Base-by-base conservation (phyloP, 2,113 vertebrate genomes). In the Pituophis catenifer region DNA sequence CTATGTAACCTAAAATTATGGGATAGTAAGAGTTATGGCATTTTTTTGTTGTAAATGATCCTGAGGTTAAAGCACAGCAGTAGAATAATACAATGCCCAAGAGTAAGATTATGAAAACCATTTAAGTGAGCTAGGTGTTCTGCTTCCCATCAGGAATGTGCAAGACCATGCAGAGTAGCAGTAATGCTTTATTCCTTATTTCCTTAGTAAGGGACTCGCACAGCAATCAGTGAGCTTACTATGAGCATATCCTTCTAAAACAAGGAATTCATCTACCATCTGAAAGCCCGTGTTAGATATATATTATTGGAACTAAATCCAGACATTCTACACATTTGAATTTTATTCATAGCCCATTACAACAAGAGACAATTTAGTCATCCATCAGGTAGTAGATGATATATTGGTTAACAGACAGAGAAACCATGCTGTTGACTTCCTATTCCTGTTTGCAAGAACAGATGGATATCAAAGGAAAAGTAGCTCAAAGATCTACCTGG, bases 371-470 rank as follows among this genome's bases (percentile, higher is more conserved):
- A 89, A 54, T n/a, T n/a, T 29, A 7, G 15, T 86, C 50, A 93
- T 17, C 38, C 70, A 70, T 29, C 44, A 90, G 29, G 86, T 52
- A 50, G 3, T 50, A 23, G 91, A 94, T 86, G 89, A 26, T 90
- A 53, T 93, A 21, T 10, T 8, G 75, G 54, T 3, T 94, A 87
- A 90, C 29, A 90, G 90, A 54, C 81, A 94, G 54, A 87, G 33
- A 62, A 59, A 62, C 26, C 15, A 6, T 85, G 62, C 1, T 93
- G 62, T 86, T 26, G 88, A 1, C 0, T 81, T 50, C 53, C 9
- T 89, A 88, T 91, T 91, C 92, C 93, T 94, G 93, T 70, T 91
- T 93, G 38, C 75, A 93, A 94, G n/a, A 81, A 86, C 53, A 88
- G 89, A 11, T 29, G 17, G 33, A 9, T 81, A 81, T 19, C 70